These are phyloP conservation scores for Malacoctenus gilli DNA, from an alignment of 2,797 vertebrate species.

Conservation along the genomic window DNA sequence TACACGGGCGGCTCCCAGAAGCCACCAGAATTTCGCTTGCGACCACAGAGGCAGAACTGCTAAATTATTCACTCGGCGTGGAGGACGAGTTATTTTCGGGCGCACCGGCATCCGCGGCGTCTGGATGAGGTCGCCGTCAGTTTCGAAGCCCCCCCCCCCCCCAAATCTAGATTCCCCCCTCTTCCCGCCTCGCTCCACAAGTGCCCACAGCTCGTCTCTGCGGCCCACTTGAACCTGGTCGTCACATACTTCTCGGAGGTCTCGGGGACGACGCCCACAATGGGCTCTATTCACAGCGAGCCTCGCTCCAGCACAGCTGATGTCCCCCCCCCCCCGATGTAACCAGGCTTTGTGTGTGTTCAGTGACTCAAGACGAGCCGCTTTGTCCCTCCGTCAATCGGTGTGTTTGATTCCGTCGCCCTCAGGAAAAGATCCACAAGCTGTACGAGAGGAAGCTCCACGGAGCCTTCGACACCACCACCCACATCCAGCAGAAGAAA, in stretches of 20 bases:
- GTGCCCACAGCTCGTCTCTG: conserved; percentile 40
- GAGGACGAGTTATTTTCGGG: neutral
- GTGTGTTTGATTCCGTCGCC: conserved; percentile 43
- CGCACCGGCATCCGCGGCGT: neutral
- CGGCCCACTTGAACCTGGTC: conserved; percentile 61
- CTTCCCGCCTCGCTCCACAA: neutral
- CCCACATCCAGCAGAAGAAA: conserved; percentile 96
- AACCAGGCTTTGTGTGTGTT: no score
- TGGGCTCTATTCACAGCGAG: conserved; percentile 54
- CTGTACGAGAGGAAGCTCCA: conserved; percentile 93
- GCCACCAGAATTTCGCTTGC: no score
- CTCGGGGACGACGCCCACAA: conserved; percentile 52
- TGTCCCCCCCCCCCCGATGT: no score
- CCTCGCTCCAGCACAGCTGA: neutral
- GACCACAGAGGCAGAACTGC: conserved; percentile 1
- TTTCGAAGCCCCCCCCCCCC: no score
- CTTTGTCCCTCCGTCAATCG: no score
- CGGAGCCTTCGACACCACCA: conserved; percentile 96
- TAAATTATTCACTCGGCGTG: no score
- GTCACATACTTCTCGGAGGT: conserved; percentile 68
- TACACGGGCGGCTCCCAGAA: no score
- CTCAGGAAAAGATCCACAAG: conserved; percentile 97
- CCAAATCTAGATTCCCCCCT: no score
- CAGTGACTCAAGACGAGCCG: no score
- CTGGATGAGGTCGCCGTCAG: no score